phyloP scores from a whole-genome alignment of 1,140 invertebrate genomes.

The Musca vetustissima region DNA sequence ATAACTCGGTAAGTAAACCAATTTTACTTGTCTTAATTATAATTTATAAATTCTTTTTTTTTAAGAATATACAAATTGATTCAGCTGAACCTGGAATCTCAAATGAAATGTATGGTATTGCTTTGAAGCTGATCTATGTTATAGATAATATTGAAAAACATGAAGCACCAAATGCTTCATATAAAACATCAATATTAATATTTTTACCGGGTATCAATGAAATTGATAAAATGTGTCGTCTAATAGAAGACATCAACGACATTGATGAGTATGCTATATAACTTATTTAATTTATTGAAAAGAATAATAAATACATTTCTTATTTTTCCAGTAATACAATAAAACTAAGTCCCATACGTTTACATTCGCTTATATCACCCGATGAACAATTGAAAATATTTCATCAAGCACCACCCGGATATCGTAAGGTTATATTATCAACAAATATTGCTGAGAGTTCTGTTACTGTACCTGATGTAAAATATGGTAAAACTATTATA shows the following conservation, averaged over 20 bases:
- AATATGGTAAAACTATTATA: constrained; percentile 68
- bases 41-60: not conserved
- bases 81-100: constrained; percentile 59
- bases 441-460: constrained; percentile 98
- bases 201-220: constrained; percentile 87
- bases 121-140: constrained; percentile 65
- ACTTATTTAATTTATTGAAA: not conserved
- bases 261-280: constrained; percentile 34
- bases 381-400: constrained; percentile 43
- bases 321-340: constrained; percentile 18
- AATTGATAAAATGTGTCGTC: constrained; percentile 65
- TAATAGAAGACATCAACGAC: constrained; percentile 28
- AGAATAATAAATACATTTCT: constrained; percentile 4
- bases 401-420: constrained; percentile 57
- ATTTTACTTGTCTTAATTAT: no score
- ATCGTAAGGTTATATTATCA: constrained; percentile 86
- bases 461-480: constrained; percentile 91
- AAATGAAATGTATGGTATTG: constrained; percentile 61
- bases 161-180: constrained; percentile 38
- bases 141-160: constrained; percentile 71
- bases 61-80: constrained; percentile 49
- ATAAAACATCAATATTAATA: constrained; percentile 68
- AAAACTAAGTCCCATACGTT: constrained; percentile 41
- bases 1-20: constrained; percentile 27
- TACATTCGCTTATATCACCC: constrained; percentile 47